Base-by-base conservation (phyloP, 2,797 vertebrate genomes). In the Fistularia commersonii region DNA sequence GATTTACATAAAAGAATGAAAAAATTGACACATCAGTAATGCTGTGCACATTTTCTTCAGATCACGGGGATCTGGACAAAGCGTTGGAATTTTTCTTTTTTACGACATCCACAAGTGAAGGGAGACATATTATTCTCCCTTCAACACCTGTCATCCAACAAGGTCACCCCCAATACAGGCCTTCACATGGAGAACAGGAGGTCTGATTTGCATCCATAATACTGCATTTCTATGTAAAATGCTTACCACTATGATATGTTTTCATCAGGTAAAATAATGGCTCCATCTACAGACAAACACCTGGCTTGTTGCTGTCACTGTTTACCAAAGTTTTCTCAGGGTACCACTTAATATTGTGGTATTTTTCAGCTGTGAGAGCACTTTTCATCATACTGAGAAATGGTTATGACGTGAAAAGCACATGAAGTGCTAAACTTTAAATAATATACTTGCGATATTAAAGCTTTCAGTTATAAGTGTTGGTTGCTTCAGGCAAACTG, bases 11-110 rank as follows among this genome's bases (percentile, higher is more conserved):
- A 32, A 39, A 40, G 33, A 47, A 47, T 36, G 36, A 47, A 1
- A 32, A 41, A 53, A 52, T 40, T 48, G 32, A 8, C 58, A 41
- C 33, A 69, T 81, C 49, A 41, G 34, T 6, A 14, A 79, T 80
- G 65, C 66, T 32, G 8, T 11, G 3, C 77, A 84, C 71, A 61
- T 82, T 70, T 61, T 72, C 62, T 80, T 79, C 76, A 63, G 75
- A 65, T 79, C 74, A 60, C 67, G 62, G 66, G 64, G 77, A 80
- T 75, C 61, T 57, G 51, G 68, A 64, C 74, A 71, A 77, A 77
- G 72, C 70, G 69, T 86, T 87, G 4, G 23, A 88, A 85, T 88
- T 88, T 87, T 76, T 80, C 73, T 79, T 69, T 80, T 86, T 85
- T 78, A 86, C 86, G 74, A 84, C 77, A 82, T 78, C 76, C 80